phyloP scores from a whole-genome alignment of 2,888 invertebrate genomes.

The Craniophora ligustri region DNA sequence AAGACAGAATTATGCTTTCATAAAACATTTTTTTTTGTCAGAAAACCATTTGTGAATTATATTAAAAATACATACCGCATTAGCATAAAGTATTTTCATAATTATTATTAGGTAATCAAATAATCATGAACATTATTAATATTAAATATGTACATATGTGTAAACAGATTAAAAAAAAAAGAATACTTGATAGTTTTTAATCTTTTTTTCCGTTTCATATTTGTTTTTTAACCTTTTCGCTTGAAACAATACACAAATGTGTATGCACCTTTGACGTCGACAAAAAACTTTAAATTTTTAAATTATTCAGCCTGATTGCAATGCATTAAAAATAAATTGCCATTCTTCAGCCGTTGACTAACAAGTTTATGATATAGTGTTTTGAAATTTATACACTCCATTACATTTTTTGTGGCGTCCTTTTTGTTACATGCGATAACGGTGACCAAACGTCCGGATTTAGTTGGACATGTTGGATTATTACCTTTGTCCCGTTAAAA shows the following conservation, averaged over 20 bases:
- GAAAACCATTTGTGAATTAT: too few relatives aligned
- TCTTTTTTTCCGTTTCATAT: too few relatives aligned
- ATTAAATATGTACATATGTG: too few relatives aligned
- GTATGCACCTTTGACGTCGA: background rate
- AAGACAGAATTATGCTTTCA: too few relatives aligned
- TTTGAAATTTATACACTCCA: constrained; percentile 12
- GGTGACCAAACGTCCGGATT: constrained; percentile 1
- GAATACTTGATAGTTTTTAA: too few relatives aligned
- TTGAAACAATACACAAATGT: background rate
- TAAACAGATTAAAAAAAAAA: too few relatives aligned
- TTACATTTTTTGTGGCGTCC: background rate
- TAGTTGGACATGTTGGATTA: background rate
- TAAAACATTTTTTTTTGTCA: too few relatives aligned
- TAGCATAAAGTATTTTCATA: too few relatives aligned
- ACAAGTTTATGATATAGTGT: constrained; percentile 40
- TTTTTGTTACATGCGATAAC: constrained; percentile 29
- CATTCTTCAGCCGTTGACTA: constrained; percentile 17
- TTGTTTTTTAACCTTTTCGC: too few relatives aligned
- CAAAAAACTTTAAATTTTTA: constrained; percentile 29
- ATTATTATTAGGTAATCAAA: too few relatives aligned
- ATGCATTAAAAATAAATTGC: constrained; percentile 43
- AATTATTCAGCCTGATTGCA: constrained; percentile 28
- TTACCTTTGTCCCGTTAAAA: background rate
- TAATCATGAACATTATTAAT: too few relatives aligned
- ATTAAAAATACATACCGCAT: too few relatives aligned